Evolutionary conservation across 2,797 vertebrate genomes (phyloP).

Genomic region (Anniella stebbinsi): DNA sequence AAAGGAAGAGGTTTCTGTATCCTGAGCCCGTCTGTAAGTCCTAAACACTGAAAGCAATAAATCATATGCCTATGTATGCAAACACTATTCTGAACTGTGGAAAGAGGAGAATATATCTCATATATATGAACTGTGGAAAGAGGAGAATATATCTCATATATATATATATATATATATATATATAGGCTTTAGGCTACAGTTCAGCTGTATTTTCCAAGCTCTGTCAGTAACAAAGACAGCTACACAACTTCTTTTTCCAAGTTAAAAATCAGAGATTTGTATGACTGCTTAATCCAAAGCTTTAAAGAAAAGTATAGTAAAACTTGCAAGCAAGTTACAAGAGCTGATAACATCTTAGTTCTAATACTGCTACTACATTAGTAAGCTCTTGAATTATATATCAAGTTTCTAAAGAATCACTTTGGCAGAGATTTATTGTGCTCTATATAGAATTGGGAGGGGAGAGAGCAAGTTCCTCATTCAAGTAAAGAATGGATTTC

Average conservation of each 20-base stretch:
- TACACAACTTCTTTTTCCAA: background rate
- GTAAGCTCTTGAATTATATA: background rate
- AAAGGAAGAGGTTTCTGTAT: constrained; percentile 1
- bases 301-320: constrained; percentile 12
- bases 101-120: constrained; percentile 6
- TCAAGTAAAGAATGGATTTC: background rate
- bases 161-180: background rate
- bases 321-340: background rate
- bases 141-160: too few species aligned
- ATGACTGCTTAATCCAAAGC: background rate
- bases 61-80: constrained; percentile 1
- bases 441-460: background rate
- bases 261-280: background rate
- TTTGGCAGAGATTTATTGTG: background rate
- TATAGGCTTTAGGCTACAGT: background rate
- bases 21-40: background rate
- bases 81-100: constrained; percentile 8
- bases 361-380: background rate
- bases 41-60: constrained; percentile 3
- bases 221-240: background rate
- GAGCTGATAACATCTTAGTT: background rate
- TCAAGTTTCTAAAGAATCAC: background rate
- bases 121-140: background rate
- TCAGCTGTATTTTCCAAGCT: constrained; percentile 1
- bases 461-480: background rate